Evolutionary conservation across 2,113 vertebrate genomes (phyloP), one percentile per base, ranked within the genome.

Genomic region (Chascanopsetta lugubris): DNA sequence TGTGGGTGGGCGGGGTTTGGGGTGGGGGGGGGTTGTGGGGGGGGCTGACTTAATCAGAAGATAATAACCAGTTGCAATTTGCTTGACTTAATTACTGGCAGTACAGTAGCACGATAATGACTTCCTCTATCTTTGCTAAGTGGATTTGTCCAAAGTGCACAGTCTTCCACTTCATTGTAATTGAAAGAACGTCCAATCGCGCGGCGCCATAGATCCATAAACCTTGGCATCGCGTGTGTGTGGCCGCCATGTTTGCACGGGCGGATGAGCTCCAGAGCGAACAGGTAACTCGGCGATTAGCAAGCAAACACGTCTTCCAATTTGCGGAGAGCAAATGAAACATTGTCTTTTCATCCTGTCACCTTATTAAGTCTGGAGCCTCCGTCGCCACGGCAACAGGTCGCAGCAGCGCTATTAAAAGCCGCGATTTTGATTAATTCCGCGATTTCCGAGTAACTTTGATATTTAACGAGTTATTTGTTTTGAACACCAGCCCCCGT

Each of bases 361-460:
- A 40, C 66, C 49, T 65, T 32, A 49, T 43, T 43, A 75, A 46
- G 75, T 80, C 72, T 65, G 29, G 34, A 61, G 49, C 46, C 3
- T 9, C 73, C n/a, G 84, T 91, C 80, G 69, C 89, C 88, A 88
- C 75, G 83, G 89, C 88, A 87, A 89, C 89, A 86, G 70, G 83
- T 87, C 76, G 71, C 72, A 45, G 70, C n/a, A 25, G 32, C 70
- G 58, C 47, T 36, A n/a, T n/a, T n/a, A n/a, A n/a, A n/a, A n/a
- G n/a, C n/a, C n/a, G n/a, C n/a, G n/a, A n/a, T 40, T 85, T 67
- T 68, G 38, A 79, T 79, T 55, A 61, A 32, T 85, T 63, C 58
- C 49, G 24, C 8, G 11, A 73, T 61, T 36, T 61, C 27, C 5
- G 17, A 63, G 55, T 53, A 13, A 1, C 53, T 82, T 71, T 65